Percentiles rank a stretch among this genome's conserved stretches.
Evolutionary conservation across 35 echinoderm and acorn worm species (phyloP).

Genomic region (Apostichopus californicus): DNA sequence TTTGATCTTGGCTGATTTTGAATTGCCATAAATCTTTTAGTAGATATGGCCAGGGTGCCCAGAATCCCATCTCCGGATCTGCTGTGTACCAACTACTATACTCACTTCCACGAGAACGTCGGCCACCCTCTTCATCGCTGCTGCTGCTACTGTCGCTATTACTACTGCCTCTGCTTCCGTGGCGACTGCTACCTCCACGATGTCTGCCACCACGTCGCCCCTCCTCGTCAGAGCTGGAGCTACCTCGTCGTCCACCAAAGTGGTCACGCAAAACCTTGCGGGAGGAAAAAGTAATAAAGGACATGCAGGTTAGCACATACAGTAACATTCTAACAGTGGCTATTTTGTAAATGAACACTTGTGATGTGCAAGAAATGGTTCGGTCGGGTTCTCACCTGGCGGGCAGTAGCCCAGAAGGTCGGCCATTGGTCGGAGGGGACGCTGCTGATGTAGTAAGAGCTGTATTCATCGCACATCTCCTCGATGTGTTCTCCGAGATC

Average conservation of each 20-base stretch:
- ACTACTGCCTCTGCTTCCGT: not conserved
- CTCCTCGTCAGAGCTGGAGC: not conserved
- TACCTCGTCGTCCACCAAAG: not conserved
- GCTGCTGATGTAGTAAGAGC: constrained; percentile 6
- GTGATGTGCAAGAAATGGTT: too few species aligned
- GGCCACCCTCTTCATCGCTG: not conserved
- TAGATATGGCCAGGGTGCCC: too few species aligned
- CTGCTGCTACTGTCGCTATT: not conserved
- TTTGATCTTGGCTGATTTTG: not conserved
- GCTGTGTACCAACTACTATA: not conserved
- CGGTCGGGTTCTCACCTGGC: not conserved
- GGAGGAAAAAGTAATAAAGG: too few species aligned
- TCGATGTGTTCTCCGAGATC: not conserved
- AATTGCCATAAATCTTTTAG: not conserved
- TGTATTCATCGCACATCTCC: not conserved
- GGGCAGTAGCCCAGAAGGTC: not conserved
- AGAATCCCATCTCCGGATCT: too few species aligned
- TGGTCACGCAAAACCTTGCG: not conserved
- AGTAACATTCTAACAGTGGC: too few species aligned
- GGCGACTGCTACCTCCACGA: not conserved
- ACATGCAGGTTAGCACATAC: too few species aligned
- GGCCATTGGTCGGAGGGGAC: constrained; percentile 14
- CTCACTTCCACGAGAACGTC: not conserved
- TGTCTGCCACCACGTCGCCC: not conserved
- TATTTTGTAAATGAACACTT: too few species aligned